These are phyloP conservation scores for Podiceps cristatus DNA, from an alignment of 2,113 vertebrate species.

Conservation along the genomic window DNA sequence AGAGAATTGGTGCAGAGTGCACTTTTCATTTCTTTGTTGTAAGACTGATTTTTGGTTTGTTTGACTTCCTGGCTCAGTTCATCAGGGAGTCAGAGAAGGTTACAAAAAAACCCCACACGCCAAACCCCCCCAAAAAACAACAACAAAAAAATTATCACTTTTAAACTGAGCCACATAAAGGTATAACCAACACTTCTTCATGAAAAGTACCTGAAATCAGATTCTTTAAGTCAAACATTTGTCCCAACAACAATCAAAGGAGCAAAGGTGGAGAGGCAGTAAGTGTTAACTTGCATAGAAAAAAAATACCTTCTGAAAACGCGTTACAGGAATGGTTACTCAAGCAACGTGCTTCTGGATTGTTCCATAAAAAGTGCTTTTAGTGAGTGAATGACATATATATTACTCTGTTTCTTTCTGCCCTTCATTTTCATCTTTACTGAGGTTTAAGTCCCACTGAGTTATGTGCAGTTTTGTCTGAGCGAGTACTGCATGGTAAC, in stretches of 20 bases:
- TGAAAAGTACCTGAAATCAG: neutral
- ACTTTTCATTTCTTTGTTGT: neutral
- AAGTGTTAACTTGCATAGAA: neutral
- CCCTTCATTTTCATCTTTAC: neutral
- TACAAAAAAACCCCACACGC: too few relatives aligned
- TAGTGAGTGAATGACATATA: neutral
- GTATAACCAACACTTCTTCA: neutral
- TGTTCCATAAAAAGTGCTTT: neutral
- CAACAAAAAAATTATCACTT: neutral
- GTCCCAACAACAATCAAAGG: neutral
- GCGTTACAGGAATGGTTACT: neutral
- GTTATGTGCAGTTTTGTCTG: neutral
- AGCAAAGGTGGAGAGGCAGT: fast-evolving
- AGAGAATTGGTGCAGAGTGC: fast-evolving
- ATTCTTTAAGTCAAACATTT: neutral
- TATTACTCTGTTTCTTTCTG: neutral
- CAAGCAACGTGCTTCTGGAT: neutral
- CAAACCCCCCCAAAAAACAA: too few relatives aligned
- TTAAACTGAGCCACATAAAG: neutral
- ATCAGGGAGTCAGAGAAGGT: neutral
- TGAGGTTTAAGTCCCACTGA: neutral
- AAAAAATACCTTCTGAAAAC: neutral
- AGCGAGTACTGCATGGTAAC: neutral
- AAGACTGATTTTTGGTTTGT: conserved; percentile 4
- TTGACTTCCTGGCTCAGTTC: neutral